Evolutionary conservation across 1,140 invertebrate genomes (phyloP).

Genomic region (Macrobrachium nipponense): DNA sequence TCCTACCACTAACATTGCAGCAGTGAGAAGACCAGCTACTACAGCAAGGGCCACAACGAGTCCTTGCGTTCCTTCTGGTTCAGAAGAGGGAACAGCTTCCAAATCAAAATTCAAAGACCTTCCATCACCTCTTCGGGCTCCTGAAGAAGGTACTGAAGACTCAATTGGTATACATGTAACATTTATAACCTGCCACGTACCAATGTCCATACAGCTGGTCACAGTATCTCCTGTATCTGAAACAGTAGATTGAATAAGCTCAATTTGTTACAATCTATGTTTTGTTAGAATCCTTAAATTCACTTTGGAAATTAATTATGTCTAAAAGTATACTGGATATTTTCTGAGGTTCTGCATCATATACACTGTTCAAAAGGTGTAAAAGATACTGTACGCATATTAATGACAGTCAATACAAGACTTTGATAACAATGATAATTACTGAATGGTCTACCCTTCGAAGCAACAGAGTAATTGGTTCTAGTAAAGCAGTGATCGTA

Average conservation of each 20-base stretch:
- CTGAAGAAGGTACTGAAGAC: background rate
- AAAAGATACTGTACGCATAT: no score
- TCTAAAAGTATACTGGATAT: no score
- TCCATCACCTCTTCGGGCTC: constrained; percentile 28
- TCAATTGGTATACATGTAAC: constrained; percentile 51
- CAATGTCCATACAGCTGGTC: constrained; percentile 58
- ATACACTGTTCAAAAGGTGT: no score
- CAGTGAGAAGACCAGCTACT: constrained; percentile 58
- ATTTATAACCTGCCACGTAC: constrained; percentile 54
- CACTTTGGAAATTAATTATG: no score
- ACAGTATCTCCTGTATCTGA: constrained; percentile 60
- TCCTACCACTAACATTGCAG: constrained; percentile 51
- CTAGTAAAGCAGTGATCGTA: no score
- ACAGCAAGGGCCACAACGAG: constrained; percentile 58
- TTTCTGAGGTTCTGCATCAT: no score
- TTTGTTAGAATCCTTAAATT: no score
- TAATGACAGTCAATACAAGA: no score
- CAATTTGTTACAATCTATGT: no score
- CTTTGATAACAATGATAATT: no score
- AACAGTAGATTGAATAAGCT: background rate
- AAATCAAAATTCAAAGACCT: constrained; percentile 52
- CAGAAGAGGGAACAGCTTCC: constrained; percentile 3
- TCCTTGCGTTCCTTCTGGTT: constrained; percentile 28
- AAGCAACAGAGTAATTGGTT: no score
- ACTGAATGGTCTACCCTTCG: no score